Base-by-base conservation (phyloP, 2,797 vertebrate genomes). In the Gobio occitaniae region DNA sequence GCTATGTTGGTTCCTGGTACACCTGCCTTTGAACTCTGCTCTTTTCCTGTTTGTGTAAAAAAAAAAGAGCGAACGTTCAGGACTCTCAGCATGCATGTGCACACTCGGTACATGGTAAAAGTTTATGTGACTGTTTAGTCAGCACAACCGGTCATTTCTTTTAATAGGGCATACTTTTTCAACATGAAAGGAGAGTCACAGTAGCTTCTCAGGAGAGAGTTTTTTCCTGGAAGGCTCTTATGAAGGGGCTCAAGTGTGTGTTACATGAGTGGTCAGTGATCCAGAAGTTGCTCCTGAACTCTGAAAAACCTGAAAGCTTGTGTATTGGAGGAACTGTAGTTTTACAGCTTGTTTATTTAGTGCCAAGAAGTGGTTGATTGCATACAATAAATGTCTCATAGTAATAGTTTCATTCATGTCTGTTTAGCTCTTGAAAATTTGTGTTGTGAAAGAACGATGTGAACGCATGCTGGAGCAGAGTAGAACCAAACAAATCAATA, bases 11-110 rank as follows among this genome's bases (percentile, higher is more conserved):
- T 11, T 66, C 81, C 75, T 78, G 65, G 72, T 87, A 6, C 78
- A 81, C 82, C 77, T 88, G 87, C 85, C 87, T 88, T 80, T 76
- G 5, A 82, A 50, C 16, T 29, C 16, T 21, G 78, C 54, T 63
- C 36, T 79, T 76, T 63, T 84, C 12, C 75, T 50, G 59, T 68
- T 72, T 80, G 38, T 52, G 71, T 16, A 25, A 36, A 59, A 66
- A 36, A 63, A 79, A 65, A 1, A 47, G 36, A 8, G 15, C 1
- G 10, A 32, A 48, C 2, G 21, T 80, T 78, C 77, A 48, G 29
- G 25, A 32, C 54, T 72, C 36, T 77, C 76, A 65, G 41, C 54
- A 65, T 78, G 83, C 10, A 10, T 44, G 83, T 47, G 16, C 63
- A 61, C 9, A 38, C 11, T 52, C 17, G 7, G 63, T 19, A 25